Evolutionary conservation across 92 coral and sea anemone genomes (phyloP), one percentile per base, ranked within the genome.

Genomic region (Plumapathes pennacea): DNA sequence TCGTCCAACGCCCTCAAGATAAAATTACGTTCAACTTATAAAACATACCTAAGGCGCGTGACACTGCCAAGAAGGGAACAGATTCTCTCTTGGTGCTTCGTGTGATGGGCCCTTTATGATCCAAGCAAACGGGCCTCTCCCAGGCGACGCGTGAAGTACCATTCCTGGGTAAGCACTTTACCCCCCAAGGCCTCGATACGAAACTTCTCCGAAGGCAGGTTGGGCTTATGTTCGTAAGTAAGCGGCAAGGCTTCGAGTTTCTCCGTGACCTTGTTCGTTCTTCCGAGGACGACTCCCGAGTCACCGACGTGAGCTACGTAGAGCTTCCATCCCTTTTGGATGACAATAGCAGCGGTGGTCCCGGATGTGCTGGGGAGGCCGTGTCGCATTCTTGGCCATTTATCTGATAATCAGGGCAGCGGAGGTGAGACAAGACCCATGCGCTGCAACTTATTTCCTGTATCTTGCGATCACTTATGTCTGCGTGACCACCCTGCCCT

Each of bases 301-400:
- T 91, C 97, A 0, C 97, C 97, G 18, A 91, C 97, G 50, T 91
- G 90, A 21, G 97, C 97, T 24, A 91, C 85, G 59, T 72, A 91
- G 81, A 91, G 81, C 55, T 86, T 89, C 32, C 81, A 78, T 10
- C 92, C 96, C 8, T 89, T 82, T 10, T 87, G 62, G 29, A 91
- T 79, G 10, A 91, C 89, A 19, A 80, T 72, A 1, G 97, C 81
- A 10, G 82, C 97, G 0, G 97, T 91, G 0, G 97, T 91, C 26
- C 97, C 97, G 9, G 97, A 67, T 10, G 97, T 91, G 41, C 97
- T 91, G 12, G 97, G 96, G 10, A 89, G 85, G 9, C 97, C 97
- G 34, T 91, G 90, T 55, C 88, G 70, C 32, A 96, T 91, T 47
- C 89, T 90, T 37, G 97, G 97, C 97, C 97, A 91, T 5, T 78